phyloP scores from a whole-genome alignment of 1,140 invertebrate genomes.

The Drosophila subobscura region DNA sequence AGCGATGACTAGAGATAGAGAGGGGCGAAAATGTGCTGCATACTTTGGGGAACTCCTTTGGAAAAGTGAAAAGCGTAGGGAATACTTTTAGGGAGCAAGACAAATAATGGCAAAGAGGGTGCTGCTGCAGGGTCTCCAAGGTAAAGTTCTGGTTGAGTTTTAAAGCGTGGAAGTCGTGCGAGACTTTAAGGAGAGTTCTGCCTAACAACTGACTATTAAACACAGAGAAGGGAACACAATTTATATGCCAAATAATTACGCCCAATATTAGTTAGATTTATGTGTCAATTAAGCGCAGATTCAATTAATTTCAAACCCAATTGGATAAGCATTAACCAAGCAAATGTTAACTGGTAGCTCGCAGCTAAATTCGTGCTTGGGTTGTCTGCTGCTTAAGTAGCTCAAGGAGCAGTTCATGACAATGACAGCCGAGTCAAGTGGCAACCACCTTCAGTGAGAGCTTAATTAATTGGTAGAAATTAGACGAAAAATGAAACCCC shows the following conservation, averaged over 20 bases:
- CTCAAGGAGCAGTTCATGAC: background rate
- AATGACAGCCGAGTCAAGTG: constrained; percentile 29
- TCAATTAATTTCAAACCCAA: too few relatives aligned
- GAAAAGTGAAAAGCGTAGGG: too few relatives aligned
- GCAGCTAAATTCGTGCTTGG: background rate
- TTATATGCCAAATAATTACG: too few relatives aligned
- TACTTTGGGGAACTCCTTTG: background rate
- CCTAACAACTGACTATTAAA: too few relatives aligned
- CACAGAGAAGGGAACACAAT: too few relatives aligned
- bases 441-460: constrained; percentile 5
- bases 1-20: too few relatives aligned
- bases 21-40: constrained; percentile 22
- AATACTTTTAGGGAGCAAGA: constrained; percentile 17
- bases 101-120: background rate
- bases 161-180: background rate
- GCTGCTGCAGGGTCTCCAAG: background rate
- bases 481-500: constrained; percentile 60
- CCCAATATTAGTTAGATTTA: too few relatives aligned
- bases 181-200: too few relatives aligned
- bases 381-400: background rate
- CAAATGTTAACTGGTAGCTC: background rate
- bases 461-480: constrained; percentile 74
- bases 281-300: too few relatives aligned
- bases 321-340: too few relatives aligned
- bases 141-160: background rate